Conservation (phyloP, 2,888 invertebrate genomes). For the Hanleya hanleyi region DNA sequence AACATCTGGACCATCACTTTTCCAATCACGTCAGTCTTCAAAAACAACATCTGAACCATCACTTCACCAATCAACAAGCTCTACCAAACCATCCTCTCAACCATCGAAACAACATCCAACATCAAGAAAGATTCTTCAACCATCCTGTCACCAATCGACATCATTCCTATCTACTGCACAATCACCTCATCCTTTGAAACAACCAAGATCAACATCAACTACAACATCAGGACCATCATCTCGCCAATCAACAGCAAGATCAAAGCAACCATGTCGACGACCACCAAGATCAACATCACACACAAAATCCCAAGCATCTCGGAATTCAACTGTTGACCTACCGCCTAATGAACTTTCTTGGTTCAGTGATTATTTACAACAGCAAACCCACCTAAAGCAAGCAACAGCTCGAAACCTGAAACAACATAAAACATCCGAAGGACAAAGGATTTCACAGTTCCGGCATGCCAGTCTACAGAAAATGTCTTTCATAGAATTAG, state of each 20-base stretch:
- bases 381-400: not conserved
- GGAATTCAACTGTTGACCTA: not conserved
- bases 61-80: too few relatives aligned
- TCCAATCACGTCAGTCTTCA: too few relatives aligned
- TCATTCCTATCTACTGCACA: too few relatives aligned
- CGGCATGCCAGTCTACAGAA: not conserved
- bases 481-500: not conserved
- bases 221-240: not conserved
- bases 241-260: not conserved
- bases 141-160: too few relatives aligned
- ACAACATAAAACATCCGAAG: not conserved
- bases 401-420: not conserved
- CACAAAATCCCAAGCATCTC: not conserved
- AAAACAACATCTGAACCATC: too few relatives aligned
- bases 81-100: too few relatives aligned
- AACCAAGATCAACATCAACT: too few relatives aligned
- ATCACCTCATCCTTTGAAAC: too few relatives aligned
- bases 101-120: too few relatives aligned
- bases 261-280: not conserved
- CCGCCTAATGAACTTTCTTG: not conserved
- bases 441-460: not conserved
- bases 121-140: too few relatives aligned
- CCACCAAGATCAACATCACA: not conserved
- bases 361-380: not conserved
- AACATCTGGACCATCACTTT: too few relatives aligned